These are phyloP conservation scores for Callospermophilus lateralis DNA, from an alignment of 2,113 vertebrate genomes.

Conservation along the genomic window DNA sequence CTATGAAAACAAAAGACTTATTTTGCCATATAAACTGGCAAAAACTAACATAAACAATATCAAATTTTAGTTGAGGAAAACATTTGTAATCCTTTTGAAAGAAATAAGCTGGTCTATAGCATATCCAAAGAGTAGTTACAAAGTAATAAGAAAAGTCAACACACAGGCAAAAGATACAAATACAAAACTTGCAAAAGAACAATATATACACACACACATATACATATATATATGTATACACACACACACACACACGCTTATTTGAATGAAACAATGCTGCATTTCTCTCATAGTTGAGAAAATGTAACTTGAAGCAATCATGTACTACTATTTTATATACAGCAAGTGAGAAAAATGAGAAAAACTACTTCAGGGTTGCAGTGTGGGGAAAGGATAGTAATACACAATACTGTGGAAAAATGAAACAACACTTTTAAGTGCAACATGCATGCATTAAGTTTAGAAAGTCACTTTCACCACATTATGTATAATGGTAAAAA, in stretches of 20 bases:
- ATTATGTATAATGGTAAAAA: background rate
- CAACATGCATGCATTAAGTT: background rate
- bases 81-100: slow-evolving; percentile 32
- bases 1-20: background rate
- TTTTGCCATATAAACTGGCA: background rate
- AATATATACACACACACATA: too few relatives aligned
- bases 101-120: background rate
- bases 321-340: background rate
- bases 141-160: background rate
- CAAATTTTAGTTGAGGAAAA: background rate
- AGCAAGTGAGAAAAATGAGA: background rate
- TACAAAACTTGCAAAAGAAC: background rate
- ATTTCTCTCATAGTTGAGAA: background rate
- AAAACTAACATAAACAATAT: background rate
- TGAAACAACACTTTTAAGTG: background rate
- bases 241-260: background rate
- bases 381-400: background rate
- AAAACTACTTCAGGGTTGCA: background rate
- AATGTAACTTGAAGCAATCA: background rate
- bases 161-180: background rate
- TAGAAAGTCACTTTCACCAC: background rate
- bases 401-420: background rate
- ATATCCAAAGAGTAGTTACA: background rate
- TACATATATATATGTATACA: too few relatives aligned
- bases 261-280: background rate